phyloP scores from a whole-genome alignment of 2,113 vertebrate genomes.

The Sylvia atricapilla region DNA sequence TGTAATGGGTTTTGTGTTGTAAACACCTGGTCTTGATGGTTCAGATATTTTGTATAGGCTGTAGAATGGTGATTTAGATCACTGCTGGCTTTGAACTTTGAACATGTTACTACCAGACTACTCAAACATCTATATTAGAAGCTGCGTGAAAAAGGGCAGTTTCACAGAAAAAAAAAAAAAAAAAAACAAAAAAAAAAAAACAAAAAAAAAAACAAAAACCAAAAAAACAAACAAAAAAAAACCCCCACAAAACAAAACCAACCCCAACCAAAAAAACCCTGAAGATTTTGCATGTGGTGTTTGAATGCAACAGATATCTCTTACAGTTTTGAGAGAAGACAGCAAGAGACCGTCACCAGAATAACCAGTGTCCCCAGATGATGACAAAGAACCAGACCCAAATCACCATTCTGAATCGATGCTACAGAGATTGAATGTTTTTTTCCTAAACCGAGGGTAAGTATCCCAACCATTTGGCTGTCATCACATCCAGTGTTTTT shows the following conservation, averaged over 20 bases:
- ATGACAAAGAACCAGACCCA: not conserved
- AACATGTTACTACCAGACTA: not conserved
- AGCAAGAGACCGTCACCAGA: not conserved
- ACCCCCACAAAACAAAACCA: too few species aligned
- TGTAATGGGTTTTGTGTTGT: constrained; percentile 8
- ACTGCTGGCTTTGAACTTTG: constrained; percentile 1
- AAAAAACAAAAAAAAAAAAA: not conserved
- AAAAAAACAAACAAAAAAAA: too few species aligned
- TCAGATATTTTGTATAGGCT: not conserved
- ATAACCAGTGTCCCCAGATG: not conserved
- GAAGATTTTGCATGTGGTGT: not conserved
- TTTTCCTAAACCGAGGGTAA: not conserved
- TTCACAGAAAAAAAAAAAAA: not conserved
- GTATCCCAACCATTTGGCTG: not conserved
- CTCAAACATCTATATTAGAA: not conserved
- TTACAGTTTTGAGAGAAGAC: not conserved
- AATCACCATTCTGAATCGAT: not conserved
- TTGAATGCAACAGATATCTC: not conserved
- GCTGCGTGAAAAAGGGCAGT: not conserved
- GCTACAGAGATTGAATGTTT: not conserved
- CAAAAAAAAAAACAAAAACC: not conserved
- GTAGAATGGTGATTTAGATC: not conserved
- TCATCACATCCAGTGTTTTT: not conserved
- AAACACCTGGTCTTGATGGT: constrained; percentile 25
- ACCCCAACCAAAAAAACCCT: not conserved